Base-by-base conservation (phyloP, 2,888 invertebrate genomes). In the Chirona hameri region DNA sequence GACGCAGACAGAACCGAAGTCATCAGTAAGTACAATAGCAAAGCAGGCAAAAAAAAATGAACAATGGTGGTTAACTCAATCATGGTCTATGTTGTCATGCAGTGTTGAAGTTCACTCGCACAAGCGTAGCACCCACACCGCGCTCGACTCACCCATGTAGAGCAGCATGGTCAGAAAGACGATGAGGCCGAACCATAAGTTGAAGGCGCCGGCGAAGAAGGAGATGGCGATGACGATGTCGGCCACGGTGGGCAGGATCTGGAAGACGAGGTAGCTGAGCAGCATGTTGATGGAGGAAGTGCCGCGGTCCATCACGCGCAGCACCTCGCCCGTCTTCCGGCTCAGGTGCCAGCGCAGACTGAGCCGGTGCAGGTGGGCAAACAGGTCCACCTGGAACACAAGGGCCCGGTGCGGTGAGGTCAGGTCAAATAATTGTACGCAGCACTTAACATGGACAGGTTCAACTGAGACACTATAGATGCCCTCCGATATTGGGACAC, bases 271-370 rank as follows among this genome's bases (percentile, higher is more conserved):
- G 85, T 89, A 89, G 87, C 94, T 97, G 86, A 99, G 91, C 18
- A 99, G 90, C 88, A 94, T 96, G 89, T 98, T 97, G 86, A 99
- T 96, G 82, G 97, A 97, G 86, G 95, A 96, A 0, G 98, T 98
- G 85, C 99, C 99, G 84, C 99, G 91, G 89, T 99, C 99, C 95
- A 99, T 98, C 0, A 99, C 93, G 60, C 98, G 90, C 2, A 99
- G 90, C 0, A 99, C 97, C 90, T 99, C 98, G 2, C 99, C 99
- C 0, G 99, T 99, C 90, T 99, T 99, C 21, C 98, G 90, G 1
- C 93, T 91, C 60, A 99, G 89, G 89, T 99, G 99, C 99, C 99
- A 99, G 46, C 95, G 91, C 81, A 99, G 90, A 9, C 98, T 97
- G 82, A 99, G 89, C 83, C 93, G 91, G 88, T 98, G 98, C 27